Evolutionary conservation across 2,888 invertebrate species (phyloP).

Genomic region (Spodoptera exigua): DNA sequence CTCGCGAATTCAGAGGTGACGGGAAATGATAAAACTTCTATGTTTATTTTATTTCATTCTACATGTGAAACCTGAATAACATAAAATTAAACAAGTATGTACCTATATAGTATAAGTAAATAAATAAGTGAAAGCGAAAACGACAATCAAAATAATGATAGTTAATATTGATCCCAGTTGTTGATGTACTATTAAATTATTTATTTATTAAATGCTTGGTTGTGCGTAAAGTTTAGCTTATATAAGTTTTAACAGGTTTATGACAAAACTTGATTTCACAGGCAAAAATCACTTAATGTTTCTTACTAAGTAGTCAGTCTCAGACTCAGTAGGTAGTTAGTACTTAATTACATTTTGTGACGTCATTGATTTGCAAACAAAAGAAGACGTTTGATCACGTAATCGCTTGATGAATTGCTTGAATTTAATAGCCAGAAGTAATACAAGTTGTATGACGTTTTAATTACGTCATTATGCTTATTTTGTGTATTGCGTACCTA

Average conservation of each 20-base stretch:
- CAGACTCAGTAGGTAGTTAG: not conserved
- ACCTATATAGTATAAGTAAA: no score
- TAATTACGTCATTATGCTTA: slow-evolving; percentile 9
- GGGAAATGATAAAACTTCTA: no score
- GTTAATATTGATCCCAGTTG: no score
- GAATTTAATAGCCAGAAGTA: slow-evolving; percentile 5
- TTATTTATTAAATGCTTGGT: not conserved
- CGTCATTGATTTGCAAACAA: slow-evolving; percentile 27
- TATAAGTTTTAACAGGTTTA: not conserved
- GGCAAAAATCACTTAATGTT: slow-evolving; percentile 6
- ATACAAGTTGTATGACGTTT: slow-evolving; percentile 2
- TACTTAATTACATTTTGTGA: slow-evolving; percentile 8
- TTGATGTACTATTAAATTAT: not conserved
- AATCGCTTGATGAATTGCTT: slow-evolving; percentile 18
- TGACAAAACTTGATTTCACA: not conserved
- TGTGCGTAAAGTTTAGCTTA: slow-evolving; percentile 8
- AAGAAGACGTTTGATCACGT: slow-evolving; percentile 3
- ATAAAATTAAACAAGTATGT: no score
- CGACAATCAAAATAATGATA: no score
- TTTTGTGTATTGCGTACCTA: slow-evolving; percentile 9
- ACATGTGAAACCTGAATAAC: no score
- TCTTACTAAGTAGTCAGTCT: slow-evolving; percentile 3
- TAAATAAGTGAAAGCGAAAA: no score
- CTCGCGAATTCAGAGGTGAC: no score
- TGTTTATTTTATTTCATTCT: no score